Base-by-base conservation (phyloP, 2,113 vertebrate genomes). In the Capreolus pygargus region DNA sequence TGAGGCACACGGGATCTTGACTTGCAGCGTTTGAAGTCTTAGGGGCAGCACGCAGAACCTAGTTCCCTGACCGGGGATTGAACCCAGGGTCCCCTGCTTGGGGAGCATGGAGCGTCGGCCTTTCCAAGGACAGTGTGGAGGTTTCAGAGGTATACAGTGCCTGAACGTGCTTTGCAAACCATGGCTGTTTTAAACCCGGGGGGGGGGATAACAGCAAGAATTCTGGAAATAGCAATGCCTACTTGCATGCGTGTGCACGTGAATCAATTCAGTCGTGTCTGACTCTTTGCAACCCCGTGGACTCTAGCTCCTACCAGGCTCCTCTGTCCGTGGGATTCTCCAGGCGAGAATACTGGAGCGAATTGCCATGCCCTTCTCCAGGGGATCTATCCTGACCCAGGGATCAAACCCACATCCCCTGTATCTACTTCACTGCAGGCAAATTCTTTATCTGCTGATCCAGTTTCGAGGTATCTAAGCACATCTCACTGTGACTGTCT, bases 401-500 rank as follows among this genome's bases (percentile, higher is more conserved):
- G 67, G 67, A 39, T 74, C 2, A 1, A 74, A 39, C 19, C 5
- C 17, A 21, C 17, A 19, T 36, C 64, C 10, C n/a, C 21, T 13
- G 0, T 25, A 25, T 74, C 36, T 74, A 10, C 36, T 25, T 36
- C 67, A 6, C 1, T 25, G 21, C n/a, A 25, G 21, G 5, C 0
- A 0, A 39, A 39, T 6, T 39, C 36, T 74, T 74, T 23, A 74
- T 39, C 67, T 13, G n/a, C 21, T 6, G 36, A 74, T 12, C 5
- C 36, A 43, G 36, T 25, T 25, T 7, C 12, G 36, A 74, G 17
- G n/a, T 7, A 12, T 88, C 4, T 3, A 3, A 21, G 10, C 7
- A 23, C 0, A 8, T 61, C 17, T 33, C 60, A 6, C 11, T 0
- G 0, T 12, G 27, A 43, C 4, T 2, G 15, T 14, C 12, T 12